Evolutionary conservation across 2,797 vertebrate genomes (phyloP).

Genomic region (Darevskia nairensis): DNA sequence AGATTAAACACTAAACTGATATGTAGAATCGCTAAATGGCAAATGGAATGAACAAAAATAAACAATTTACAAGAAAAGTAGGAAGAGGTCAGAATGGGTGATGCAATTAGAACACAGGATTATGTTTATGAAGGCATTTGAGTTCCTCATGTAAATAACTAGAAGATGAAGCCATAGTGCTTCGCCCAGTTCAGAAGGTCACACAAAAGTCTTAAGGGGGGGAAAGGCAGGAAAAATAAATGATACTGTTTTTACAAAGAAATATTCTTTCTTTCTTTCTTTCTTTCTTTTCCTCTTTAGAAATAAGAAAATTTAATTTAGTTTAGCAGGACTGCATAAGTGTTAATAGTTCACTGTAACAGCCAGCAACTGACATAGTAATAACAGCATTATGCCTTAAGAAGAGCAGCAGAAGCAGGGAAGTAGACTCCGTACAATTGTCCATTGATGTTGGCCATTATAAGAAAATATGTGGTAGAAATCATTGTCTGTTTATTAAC

Average conservation of each 20-base stretch:
- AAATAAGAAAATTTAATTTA: conserved; percentile 19
- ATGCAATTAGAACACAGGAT: background rate
- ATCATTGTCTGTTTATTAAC: background rate
- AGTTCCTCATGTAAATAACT: conserved; percentile 20
- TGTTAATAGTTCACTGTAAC: conserved; percentile 32
- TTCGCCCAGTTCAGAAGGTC: conserved; percentile 30
- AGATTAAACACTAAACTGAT: conserved; percentile 42
- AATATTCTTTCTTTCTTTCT: conserved; percentile 49
- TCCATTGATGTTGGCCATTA: background rate
- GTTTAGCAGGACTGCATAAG: conserved; percentile 32
- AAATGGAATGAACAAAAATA: conserved; percentile 11
- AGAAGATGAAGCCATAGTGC: background rate
- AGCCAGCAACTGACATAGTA: conserved; percentile 24
- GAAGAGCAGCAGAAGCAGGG: background rate
- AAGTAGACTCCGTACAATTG: background rate
- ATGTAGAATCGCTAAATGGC: background rate
- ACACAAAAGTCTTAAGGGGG: conserved; percentile 31
- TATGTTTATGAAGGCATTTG: conserved; percentile 4
- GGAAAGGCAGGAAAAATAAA: background rate
- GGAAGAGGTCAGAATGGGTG: background rate
- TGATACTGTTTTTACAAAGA: conserved; percentile 43
- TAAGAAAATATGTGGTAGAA: background rate
- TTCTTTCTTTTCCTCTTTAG: conserved; percentile 53
- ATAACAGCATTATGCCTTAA: background rate
- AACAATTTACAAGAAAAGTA: conserved; percentile 23